Conservation (phyloP, 2,888 invertebrate genomes). For the Escarpia spicata region DNA sequence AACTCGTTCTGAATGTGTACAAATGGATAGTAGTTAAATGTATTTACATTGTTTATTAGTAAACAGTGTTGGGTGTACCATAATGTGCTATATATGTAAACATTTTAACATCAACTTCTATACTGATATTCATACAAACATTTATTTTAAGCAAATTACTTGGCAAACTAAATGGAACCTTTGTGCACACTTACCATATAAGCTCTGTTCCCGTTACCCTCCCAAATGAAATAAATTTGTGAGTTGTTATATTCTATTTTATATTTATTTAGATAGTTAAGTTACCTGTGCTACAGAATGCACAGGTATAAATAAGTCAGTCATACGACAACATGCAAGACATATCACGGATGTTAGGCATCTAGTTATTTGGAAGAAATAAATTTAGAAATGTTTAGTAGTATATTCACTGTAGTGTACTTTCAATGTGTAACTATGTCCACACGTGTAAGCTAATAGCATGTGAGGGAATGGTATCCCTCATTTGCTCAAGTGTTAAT, state of each 20-base stretch:
- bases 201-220: not conserved
- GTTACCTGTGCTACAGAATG: no score
- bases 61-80: not conserved
- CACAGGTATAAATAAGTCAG: no score
- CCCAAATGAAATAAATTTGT: not conserved
- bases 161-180: not conserved
- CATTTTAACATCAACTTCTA: not conserved
- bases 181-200: not conserved
- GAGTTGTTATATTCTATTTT: not conserved
- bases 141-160: not conserved
- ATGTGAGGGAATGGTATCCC: not conserved
- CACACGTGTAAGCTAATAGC: no score
- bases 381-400: no score
- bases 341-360: no score
- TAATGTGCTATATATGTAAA: not conserved
- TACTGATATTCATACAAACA: not conserved
- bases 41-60: not conserved
- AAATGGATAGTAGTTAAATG: not conserved
- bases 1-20: not conserved
- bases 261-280: no score
- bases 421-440: no score
- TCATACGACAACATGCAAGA: no score
- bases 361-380: no score
- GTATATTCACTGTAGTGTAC: no score
- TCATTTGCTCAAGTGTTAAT: not conserved